Conservation (phyloP, 2,888 invertebrate species). For the Apamea epomidion region DNA sequence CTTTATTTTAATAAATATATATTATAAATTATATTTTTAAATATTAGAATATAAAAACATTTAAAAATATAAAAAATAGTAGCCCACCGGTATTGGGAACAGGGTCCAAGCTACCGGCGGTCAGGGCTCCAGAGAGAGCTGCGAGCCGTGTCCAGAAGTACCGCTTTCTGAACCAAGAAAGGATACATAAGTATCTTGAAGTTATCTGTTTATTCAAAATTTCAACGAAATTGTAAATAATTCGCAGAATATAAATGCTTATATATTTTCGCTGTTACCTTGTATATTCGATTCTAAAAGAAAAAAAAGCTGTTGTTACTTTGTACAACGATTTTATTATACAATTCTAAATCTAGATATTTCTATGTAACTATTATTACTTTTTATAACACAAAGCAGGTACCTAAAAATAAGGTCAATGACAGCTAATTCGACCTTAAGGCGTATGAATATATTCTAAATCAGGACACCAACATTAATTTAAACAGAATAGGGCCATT, state of each 20-base stretch:
- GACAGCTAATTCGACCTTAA: neutral
- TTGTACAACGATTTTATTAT: constrained; percentile 39
- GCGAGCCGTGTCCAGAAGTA: no score
- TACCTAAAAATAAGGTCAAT: neutral
- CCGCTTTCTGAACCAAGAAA: no score
- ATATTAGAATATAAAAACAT: no score
- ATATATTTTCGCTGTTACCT: constrained; percentile 12
- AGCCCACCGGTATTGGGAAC: no score
- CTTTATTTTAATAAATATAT: no score
- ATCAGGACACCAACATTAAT: constrained; percentile 12
- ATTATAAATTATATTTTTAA: no score
- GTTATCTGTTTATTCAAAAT: constrained; percentile 1
- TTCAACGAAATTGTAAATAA: constrained; percentile 47
- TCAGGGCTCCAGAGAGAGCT: no score
- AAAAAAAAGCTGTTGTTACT: constrained; percentile 25
- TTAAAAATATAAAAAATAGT: no score
- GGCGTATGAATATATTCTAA: neutral
- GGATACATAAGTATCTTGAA: neutral
- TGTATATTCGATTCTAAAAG: constrained; percentile 7
- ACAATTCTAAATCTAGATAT: constrained; percentile 28
- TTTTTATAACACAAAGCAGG: neutral
- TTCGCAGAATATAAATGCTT: neutral
- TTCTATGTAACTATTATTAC: neutral
- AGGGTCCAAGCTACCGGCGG: no score
- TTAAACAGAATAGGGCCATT: constrained; percentile 43